Evolutionary conservation across 2,113 vertebrate species (phyloP).

Genomic region (Rhodinocichla rosea): DNA sequence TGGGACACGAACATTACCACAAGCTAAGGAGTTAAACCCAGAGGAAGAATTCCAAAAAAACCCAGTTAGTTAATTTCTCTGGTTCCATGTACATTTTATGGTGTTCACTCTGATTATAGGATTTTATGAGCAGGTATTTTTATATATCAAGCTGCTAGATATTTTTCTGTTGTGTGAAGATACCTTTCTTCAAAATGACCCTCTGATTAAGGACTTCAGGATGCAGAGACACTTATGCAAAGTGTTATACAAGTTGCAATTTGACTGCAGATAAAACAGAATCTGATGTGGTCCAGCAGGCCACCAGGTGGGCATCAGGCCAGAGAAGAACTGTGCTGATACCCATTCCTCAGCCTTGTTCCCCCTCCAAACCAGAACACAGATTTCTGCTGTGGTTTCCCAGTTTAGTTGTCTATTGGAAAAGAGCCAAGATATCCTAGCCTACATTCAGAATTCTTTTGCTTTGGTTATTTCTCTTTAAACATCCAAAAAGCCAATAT

Average conservation of each 20-base stretch:
- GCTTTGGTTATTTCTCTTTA: background rate
- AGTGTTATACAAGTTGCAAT: background rate
- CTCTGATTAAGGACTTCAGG: background rate
- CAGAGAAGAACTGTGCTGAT: background rate
- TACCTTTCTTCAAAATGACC: background rate
- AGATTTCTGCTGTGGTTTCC: background rate
- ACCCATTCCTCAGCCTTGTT: background rate
- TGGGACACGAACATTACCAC: background rate
- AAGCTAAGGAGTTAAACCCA: background rate
- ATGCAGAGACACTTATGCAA: background rate
- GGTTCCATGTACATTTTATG: background rate
- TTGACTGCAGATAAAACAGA: background rate
- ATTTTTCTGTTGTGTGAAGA: background rate
- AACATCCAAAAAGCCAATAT: background rate
- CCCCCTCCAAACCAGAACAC: background rate
- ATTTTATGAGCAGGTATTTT: background rate
- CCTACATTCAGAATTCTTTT: background rate
- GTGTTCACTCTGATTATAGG: background rate
- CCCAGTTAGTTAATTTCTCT: background rate
- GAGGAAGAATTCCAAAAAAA: background rate
- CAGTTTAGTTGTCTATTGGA: background rate
- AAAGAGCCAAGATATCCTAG: background rate
- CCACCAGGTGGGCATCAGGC: background rate
- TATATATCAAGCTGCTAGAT: background rate
- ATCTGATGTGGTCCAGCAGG: background rate